phyloP scores from a whole-genome alignment of 2,797 vertebrate species.

The Eulemur mongoz region DNA sequence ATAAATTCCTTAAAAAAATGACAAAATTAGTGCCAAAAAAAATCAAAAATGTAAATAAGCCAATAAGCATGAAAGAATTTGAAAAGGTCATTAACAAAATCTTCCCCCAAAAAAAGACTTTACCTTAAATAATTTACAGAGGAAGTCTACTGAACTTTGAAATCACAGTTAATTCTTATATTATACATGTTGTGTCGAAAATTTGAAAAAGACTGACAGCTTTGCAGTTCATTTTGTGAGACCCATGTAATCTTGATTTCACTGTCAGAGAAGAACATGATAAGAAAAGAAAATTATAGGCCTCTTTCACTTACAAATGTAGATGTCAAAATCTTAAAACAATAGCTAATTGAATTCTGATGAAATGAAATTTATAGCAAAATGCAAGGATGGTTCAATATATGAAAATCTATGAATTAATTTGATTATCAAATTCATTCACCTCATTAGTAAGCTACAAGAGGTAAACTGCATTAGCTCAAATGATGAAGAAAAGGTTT shows the following conservation, averaged over 20 bases:
- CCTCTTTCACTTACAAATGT: not conserved
- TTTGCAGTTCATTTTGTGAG: not conserved
- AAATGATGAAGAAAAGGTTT: not conserved
- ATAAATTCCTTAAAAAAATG: not conserved
- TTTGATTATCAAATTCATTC: not conserved
- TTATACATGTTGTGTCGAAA: not conserved
- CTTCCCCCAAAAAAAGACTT: not conserved
- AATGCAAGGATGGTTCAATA: not conserved
- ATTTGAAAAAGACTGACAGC: not conserved
- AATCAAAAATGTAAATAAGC: not conserved
- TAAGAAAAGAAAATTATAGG: constrained; percentile 13
- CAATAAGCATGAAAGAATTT: not conserved
- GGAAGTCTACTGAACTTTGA: not conserved
- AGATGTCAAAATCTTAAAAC: not conserved
- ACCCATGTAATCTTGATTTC: not conserved
- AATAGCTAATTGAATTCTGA: not conserved
- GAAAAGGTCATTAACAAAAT: not conserved
- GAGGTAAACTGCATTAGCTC: not conserved
- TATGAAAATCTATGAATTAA: not conserved
- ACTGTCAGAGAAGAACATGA: not conserved
- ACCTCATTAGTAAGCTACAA: not conserved
- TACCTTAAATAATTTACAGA: not conserved
- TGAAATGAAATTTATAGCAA: not conserved
- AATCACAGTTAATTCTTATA: not conserved
- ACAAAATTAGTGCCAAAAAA: not conserved